Conservation (phyloP, 2,113 vertebrate genomes). For the Aegithalos caudatus region DNA sequence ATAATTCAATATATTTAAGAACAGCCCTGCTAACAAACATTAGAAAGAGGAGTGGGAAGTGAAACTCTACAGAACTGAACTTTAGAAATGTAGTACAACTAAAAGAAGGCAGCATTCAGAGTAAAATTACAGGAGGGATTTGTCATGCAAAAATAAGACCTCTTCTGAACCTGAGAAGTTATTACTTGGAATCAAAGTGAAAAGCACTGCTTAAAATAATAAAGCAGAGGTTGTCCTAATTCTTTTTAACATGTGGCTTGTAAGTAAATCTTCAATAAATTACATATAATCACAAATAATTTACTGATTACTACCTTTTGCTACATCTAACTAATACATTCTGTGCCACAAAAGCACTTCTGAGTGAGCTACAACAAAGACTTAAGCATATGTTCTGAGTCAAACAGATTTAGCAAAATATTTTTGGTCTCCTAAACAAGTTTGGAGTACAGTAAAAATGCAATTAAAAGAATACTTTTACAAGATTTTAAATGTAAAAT, state of each 20-base stretch:
- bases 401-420: not conserved
- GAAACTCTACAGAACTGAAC: not conserved
- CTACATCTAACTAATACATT: not conserved
- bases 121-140: not conserved
- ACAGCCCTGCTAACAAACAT: not conserved
- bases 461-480: not conserved
- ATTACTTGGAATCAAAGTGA: not conserved
- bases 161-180: not conserved
- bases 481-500: not conserved
- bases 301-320: not conserved
- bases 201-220: not conserved
- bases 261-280: not conserved
- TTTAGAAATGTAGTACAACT: not conserved
- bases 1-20: slow-evolving; percentile 8
- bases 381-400: not conserved
- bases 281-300: not conserved
- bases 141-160: not conserved
- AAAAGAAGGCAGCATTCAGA: not conserved
- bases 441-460: not conserved
- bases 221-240: not conserved
- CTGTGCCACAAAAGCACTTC: not conserved
- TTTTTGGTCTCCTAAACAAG: not conserved
- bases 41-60: not conserved
- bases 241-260: not conserved
- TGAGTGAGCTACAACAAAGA: not conserved